Evolutionary conservation across 2,888 invertebrate genomes (phyloP), one percentile per base, ranked within the genome.

Genomic region (Cremastinae sp.): DNA sequence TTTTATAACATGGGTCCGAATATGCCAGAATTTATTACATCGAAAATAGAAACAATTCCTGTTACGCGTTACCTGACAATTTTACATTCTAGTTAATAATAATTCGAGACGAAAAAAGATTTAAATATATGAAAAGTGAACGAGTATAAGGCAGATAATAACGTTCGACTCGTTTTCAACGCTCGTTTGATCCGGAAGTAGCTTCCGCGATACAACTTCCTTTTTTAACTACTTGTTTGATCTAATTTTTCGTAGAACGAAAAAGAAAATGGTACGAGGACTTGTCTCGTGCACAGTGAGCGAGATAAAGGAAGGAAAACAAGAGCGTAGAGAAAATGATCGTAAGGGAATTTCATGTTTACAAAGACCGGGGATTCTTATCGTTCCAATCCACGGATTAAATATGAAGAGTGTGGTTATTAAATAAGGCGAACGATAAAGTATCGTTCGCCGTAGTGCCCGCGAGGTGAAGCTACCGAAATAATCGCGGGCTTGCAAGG

Each of bases 301-400:
- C 14, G 38, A 49, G 56, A 56, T 22, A 51, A 34, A 41, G 41
- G 41, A 41, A 34, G 16, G 36, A 12, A 70, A 53, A 65, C 38
- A 16, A 28, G 56, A 34, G 51, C n/a, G n/a, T 61, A 8, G 41
- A 51, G 34, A 34, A 22, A 18, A 73, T 54, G 36, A 51, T 64
- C 34, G 43, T 36, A 53, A 61, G 41, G 64, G 58, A 68, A 54
- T 54, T 61, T 14, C 45, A 20, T 41, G n/a, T 28, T 62, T 20
- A 74, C 69, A 74, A 74, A 64, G 74, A 56, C 74, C 69, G 74
- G 69, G 69, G 69, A 74, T 74, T 16, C 49, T 69, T 74, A 69
- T 74, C 74, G 56, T 14, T 36, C 56, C 61, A 28, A 43, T 16
- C 22, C 8, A 43, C 69, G 56, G 28, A 74, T 74, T 69, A 68